Base-by-base conservation (phyloP, 1,140 invertebrate species). In the Nebria ingens region DNA sequence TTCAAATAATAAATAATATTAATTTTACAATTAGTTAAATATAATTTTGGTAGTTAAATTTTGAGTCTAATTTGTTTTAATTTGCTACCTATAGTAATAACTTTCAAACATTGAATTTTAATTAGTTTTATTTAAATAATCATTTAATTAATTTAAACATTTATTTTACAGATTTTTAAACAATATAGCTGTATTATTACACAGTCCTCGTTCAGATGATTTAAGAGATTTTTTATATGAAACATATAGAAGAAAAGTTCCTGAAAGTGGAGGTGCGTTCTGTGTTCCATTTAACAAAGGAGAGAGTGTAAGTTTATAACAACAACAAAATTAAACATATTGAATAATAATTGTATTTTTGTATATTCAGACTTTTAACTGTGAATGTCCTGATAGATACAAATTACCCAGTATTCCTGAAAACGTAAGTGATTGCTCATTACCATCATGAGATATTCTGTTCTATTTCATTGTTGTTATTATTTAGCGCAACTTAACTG, bases 391-490 rank as follows among this genome's bases (percentile, higher is more conserved):
- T 22, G 81, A 85, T 68, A 82, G 83, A 62, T 84, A 84, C 63
- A 83, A 86, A 67, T 75, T 97, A 59, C 91, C 93, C 25, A 91
- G 85, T 73, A 94, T 97, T 76, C 93, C 93, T 51, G 87, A 93
- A 74, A 95, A 94, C 82, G 92, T 96, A 77, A 89, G 88, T 82
- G 58, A 45, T 54, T n/a, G n/a, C n/a, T n/a, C n/a, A n/a, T n/a
- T n/a, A n/a, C n/a, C n/a, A n/a, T n/a, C n/a, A n/a, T 21, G 21
- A 11, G 54, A 3, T 1, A 4, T 52, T 22, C 29, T 50, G 38
- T n/a, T 38, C 55, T 54, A n/a, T n/a, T n/a, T n/a, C n/a, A n/a
- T n/a, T n/a, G n/a, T n/a, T n/a, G n/a, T n/a, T n/a, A 57, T 66
- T 56, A 82, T 82, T 38, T 76, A 97, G 93, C 84, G 91, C 68